A percentile compares a stretch with the other conserved stretches of the same genome.
These are phyloP conservation scores for Apodemus sylvaticus DNA, from an alignment of 2,113 vertebrate species.

Conservation along the genomic window DNA sequence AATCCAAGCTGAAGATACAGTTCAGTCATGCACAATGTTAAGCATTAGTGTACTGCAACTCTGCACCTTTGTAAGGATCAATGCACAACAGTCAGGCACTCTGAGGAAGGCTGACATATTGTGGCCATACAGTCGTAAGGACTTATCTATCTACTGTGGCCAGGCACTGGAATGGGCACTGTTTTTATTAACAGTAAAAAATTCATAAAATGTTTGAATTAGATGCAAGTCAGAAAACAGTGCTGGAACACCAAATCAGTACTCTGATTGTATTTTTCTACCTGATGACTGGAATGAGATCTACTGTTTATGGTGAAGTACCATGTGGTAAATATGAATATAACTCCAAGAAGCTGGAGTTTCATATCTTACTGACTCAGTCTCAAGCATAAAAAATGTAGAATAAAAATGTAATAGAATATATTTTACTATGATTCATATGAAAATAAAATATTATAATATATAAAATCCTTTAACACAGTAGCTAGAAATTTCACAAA, in stretches of 20 bases:
- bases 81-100: neutral
- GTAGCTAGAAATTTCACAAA: neutral
- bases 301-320: neutral
- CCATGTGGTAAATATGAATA: neutral
- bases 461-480: neutral
- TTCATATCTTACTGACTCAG: neutral
- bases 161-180: neutral
- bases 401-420: neutral
- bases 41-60: neutral
- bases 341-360: rapidly evolving
- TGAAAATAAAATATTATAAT: neutral
- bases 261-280: neutral
- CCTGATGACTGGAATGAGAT: neutral
- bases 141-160: neutral
- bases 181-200: slow-evolving; percentile 34
- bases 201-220: neutral
- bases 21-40: neutral
- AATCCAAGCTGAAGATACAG: slow-evolving; percentile 62
- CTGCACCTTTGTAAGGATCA: neutral
- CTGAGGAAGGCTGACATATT: neutral
- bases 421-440: neutral
- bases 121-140: neutral
- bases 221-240: slow-evolving; percentile 7
- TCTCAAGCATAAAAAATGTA: neutral
- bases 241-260: neutral